Evolutionary conservation across 1,140 invertebrate genomes (phyloP), one percentile per base, ranked within the genome.

Genomic region (Zaprionus inermis): DNA sequence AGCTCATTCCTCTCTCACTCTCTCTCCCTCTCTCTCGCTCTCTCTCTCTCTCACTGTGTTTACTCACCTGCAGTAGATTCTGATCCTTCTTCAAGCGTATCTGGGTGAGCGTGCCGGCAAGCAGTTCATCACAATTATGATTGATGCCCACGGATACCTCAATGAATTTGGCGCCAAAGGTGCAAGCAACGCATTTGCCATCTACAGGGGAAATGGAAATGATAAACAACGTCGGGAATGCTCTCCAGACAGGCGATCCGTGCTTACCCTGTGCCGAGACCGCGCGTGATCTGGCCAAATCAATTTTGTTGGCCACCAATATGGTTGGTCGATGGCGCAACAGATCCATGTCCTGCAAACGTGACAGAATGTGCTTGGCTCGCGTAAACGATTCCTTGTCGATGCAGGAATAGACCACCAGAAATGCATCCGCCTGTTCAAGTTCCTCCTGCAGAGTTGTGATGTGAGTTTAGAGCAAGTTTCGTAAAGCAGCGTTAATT

Each of bases 251-350:
- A 71, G 41, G 68, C 68, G 60, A 46, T 52, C 54, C 5, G 54
- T 56, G 61, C 90, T 93, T 93, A 98, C 98, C 98, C 95, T 98
- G 96, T 22, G 96, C 95, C 16, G 96, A 96, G 14, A 99, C 97
- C 20, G 96, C 95, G 90, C 98, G 94, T 88, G 96, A 97, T 72
- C 98, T 93, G 28, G 97, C 98, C 79, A 99, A 94, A 93, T 99
- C 98, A 63, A 97, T 96, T 94, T 99, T 99, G 93, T 99, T 99
- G 16, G 95, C 98, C 5, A 98, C 98, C 34, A 99, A 93, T 70
- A 99, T 96, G 36, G 97, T 95, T 0, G 98, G 96, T 79, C 96
- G 93, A 2, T 94, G 93, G 28, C 96, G 93, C 22, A 96, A 93
- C 70, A 97, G 93, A 81, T 97, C 96, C 81, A 94, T 94, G 89